These are phyloP conservation scores for Drosophila aldrichi DNA, from an alignment of 2,888 invertebrate species.

Conservation along the genomic window DNA sequence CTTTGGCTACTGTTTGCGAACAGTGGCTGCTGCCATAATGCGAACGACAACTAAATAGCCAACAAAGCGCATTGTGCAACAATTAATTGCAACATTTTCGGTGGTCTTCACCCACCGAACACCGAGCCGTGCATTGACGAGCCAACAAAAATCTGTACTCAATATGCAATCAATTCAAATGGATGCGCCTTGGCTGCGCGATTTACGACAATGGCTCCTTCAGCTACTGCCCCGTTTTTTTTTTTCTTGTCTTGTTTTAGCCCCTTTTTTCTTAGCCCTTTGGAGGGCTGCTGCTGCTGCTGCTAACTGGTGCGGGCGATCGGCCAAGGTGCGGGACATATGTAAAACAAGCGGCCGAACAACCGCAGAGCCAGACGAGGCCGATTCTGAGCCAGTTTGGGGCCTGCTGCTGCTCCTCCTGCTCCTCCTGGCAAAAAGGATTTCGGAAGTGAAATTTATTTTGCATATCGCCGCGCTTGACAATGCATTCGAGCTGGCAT, in stretches of 20 bases:
- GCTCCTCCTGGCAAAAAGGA: slow-evolving; percentile 53
- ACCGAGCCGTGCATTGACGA: slow-evolving; percentile 13
- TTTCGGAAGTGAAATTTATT: slow-evolving; percentile 83
- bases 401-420: background rate
- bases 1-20: slow-evolving; percentile 37
- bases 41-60: slow-evolving; percentile 67
- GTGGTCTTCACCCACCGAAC: slow-evolving; percentile 68
- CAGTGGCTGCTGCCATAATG: slow-evolving; percentile 54
- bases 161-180: slow-evolving; percentile 75
- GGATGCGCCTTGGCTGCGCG: slow-evolving; percentile 66
- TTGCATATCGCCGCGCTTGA: slow-evolving; percentile 74
- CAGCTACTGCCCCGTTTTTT: slow-evolving; percentile 14
- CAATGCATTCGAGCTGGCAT: slow-evolving; percentile 55
- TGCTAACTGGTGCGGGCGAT: slow-evolving; percentile 40
- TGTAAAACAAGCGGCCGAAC: slow-evolving; percentile 83
- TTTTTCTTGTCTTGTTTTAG: background rate
- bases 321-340: slow-evolving; percentile 83
- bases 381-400: slow-evolving; percentile 18
- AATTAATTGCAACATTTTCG: slow-evolving; percentile 84
- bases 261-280: slow-evolving; percentile 52
- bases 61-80: slow-evolving; percentile 76
- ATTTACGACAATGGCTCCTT: slow-evolving; percentile 70
- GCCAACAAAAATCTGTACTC: slow-evolving; percentile 17
- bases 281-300: slow-evolving; percentile 46
- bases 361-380: slow-evolving; percentile 58